Evolutionary conservation across 2,888 invertebrate genomes (phyloP).

Genomic region (Scaptomyza flava): DNA sequence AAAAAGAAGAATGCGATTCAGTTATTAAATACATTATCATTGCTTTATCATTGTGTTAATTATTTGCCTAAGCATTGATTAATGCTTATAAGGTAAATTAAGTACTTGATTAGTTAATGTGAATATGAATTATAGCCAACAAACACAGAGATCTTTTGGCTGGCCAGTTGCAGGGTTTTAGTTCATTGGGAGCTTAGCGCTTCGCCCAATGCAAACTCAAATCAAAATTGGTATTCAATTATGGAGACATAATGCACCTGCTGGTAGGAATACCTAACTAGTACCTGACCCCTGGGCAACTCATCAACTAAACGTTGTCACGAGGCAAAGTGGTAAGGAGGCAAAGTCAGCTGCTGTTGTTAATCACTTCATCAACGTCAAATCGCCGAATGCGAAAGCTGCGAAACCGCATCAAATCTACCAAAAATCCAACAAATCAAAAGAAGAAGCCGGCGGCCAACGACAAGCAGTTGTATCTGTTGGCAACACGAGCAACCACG

Average conservation of each 20-base stretch:
- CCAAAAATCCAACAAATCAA: not conserved
- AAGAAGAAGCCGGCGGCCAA: slow-evolving; percentile 18
- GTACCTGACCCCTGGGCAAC: slow-evolving; percentile 37
- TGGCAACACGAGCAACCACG: slow-evolving; percentile 30
- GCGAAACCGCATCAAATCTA: slow-evolving; percentile 7
- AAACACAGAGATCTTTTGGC: slow-evolving; percentile 6
- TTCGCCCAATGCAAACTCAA: slow-evolving; percentile 17
- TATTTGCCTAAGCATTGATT: not conserved
- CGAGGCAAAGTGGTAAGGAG: slow-evolving; percentile 10
- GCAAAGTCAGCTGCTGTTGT: slow-evolving; percentile 35
- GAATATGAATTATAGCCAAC: slow-evolving; percentile 24
- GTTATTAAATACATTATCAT: no score
- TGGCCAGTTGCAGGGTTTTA: slow-evolving; percentile 3
- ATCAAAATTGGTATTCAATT: slow-evolving; percentile 18
- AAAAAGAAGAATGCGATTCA: not conserved
- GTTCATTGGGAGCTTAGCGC: slow-evolving; percentile 5
- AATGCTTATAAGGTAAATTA: not conserved
- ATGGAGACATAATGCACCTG: slow-evolving; percentile 47
- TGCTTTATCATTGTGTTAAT: slow-evolving; percentile 9
- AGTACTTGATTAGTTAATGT: slow-evolving; percentile 8
- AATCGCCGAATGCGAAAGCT: slow-evolving; percentile 32
- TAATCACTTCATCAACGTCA: slow-evolving; percentile 77
- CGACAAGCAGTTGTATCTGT: not conserved
- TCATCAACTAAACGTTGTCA: slow-evolving; percentile 68
- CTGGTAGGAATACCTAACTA: slow-evolving; percentile 18